Conservation (phyloP, 1,140 invertebrate genomes). For the Drosophila repletoides region DNA sequence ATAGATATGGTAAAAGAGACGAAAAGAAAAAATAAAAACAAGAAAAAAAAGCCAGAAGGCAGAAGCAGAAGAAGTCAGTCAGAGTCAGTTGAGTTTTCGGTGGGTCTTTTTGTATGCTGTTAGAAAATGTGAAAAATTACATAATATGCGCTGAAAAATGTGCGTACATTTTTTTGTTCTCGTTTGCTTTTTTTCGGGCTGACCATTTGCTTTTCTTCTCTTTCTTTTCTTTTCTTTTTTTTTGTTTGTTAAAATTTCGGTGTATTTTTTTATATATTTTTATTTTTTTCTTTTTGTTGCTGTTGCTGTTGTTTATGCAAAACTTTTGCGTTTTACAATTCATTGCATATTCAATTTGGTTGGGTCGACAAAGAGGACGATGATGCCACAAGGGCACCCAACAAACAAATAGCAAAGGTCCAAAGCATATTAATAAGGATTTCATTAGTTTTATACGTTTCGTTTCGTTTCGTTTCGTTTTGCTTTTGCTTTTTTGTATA, state of each 20-base stretch:
- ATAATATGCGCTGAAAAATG: constrained; percentile 79
- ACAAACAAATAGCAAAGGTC: constrained; percentile 72
- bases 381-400: constrained; percentile 53
- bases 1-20: background rate
- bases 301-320: constrained; percentile 55
- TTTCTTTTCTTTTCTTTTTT: background rate
- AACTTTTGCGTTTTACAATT: constrained; percentile 80
- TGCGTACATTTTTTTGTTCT: constrained; percentile 78
- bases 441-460: constrained; percentile 80
- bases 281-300: constrained; percentile 18
- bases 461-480: constrained; percentile 26
- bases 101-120: constrained; percentile 32
- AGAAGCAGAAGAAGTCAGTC: constrained; percentile 1
- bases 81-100: constrained; percentile 2
- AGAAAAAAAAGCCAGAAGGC: constrained; percentile 33
- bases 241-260: too few species aligned
- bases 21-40: constrained; percentile 10
- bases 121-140: constrained; percentile 75
- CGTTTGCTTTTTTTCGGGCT: constrained; percentile 1
- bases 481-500: too few species aligned
- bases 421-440: constrained; percentile 80
- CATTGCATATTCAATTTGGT: constrained; percentile 81
- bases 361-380: constrained; percentile 24
- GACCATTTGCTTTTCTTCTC: background rate
- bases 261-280: background rate